Evolutionary conservation across 2,113 vertebrate genomes (phyloP).

Genomic region (Macrotis lagotis): DNA sequence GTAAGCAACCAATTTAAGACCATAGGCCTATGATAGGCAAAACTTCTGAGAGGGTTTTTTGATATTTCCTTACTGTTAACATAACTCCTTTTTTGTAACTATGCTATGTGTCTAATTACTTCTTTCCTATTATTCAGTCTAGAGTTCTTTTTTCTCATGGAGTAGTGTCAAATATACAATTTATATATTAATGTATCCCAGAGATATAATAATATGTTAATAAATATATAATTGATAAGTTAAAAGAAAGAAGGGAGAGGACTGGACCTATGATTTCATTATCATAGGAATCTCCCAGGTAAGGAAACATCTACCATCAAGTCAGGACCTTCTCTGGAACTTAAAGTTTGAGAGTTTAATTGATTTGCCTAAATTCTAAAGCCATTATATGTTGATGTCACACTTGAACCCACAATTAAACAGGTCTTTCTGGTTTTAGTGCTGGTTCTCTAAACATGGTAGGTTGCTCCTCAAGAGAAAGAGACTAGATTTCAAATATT

Average conservation of each 20-base stretch:
- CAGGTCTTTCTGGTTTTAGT: neutral
- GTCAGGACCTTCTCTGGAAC: neutral
- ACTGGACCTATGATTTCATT: no score
- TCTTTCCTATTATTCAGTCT: conserved; percentile 61
- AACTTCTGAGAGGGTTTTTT: conserved; percentile 72
- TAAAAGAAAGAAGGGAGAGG: conserved; percentile 48
- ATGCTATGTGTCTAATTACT: conserved; percentile 70
- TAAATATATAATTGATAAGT: conserved; percentile 65
- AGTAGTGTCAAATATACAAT: conserved; percentile 60
- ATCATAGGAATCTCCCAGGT: neutral
- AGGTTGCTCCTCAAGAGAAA: no score
- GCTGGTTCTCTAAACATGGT: no score
- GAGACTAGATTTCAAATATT: no score
- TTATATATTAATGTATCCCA: conserved; percentile 65
- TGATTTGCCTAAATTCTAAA: neutral
- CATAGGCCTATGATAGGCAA: conserved; percentile 59
- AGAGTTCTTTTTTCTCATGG: conserved; percentile 46
- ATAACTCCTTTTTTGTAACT: conserved; percentile 74
- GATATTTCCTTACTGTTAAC: conserved; percentile 69
- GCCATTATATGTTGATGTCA: neutral
- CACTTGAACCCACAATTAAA: neutral
- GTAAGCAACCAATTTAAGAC: conserved; percentile 48
- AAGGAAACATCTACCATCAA: neutral
- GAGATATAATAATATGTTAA: no score
- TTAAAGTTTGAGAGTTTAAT: neutral